These are phyloP conservation scores for Cebus imitator DNA, from an alignment of 2,113 vertebrate genomes.

Conservation along the genomic window DNA sequence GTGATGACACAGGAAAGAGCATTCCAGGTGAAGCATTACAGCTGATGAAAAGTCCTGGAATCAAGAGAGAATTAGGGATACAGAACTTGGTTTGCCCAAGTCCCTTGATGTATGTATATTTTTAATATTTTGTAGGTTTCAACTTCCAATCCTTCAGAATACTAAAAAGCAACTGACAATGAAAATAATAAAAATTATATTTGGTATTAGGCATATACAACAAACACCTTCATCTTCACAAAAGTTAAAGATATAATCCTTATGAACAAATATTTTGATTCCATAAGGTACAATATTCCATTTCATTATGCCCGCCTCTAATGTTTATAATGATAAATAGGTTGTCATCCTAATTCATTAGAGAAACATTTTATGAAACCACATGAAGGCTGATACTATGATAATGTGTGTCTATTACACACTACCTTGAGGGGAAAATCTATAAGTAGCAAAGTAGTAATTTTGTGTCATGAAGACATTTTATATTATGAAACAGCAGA, in stretches of 20 bases:
- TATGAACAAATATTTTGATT: constrained; percentile 18
- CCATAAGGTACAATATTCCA: not conserved
- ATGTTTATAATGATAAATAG: constrained; percentile 65
- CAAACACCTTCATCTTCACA: not conserved
- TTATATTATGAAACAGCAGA: constrained; percentile 35
- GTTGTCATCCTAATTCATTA: constrained; percentile 52
- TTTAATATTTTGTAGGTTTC: not conserved
- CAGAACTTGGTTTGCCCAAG: not conserved
- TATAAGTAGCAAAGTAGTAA: constrained; percentile 37
- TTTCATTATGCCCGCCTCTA: not conserved
- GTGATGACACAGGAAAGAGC: not conserved
- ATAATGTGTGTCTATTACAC: constrained; percentile 64
- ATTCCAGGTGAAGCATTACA: not conserved
- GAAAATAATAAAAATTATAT: constrained; percentile 39
- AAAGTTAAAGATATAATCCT: constrained; percentile 4
- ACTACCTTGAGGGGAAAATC: constrained; percentile 69
- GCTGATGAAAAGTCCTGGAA: not conserved
- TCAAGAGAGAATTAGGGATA: not conserved
- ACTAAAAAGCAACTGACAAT: not conserved
- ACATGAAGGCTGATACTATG: constrained; percentile 58
- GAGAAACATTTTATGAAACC: constrained; percentile 55
- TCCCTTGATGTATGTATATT: not conserved
- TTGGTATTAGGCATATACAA: not conserved
- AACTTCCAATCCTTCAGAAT: not conserved
- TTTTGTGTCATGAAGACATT: constrained; percentile 39